Evolutionary conservation across 2,113 vertebrate species (phyloP).

Genomic region (Tonatia bakeri): DNA sequence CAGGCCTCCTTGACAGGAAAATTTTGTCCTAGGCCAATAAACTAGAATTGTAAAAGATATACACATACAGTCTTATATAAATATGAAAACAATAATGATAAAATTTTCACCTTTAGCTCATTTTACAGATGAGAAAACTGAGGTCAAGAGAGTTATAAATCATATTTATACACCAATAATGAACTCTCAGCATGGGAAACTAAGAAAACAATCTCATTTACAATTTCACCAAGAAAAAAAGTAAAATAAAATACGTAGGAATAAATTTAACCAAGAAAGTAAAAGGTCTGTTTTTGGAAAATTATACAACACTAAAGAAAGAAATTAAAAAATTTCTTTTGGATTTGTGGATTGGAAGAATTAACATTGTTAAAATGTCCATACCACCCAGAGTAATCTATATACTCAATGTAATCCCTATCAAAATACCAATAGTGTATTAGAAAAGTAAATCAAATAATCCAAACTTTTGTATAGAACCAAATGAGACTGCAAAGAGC

Average conservation of each 20-base stretch:
- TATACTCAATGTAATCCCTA: not conserved
- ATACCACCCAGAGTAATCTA: not conserved
- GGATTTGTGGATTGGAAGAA: not conserved
- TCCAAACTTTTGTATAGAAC: not conserved
- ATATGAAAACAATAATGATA: not conserved
- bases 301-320: not conserved
- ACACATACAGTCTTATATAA: not conserved
- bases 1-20: not conserved
- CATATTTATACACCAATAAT: not conserved
- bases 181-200: not conserved
- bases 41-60: not conserved
- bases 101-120: not conserved
- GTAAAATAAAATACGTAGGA: not conserved
- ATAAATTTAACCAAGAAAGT: not conserved
- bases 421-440: not conserved
- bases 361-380: not conserved
- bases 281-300: not conserved
- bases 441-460: not conserved
- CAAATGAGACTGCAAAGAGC: not conserved
- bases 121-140: not conserved
- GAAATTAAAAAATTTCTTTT: not conserved
- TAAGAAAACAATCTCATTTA: not conserved
- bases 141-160: not conserved
- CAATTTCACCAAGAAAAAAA: not conserved
- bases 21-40: not conserved